Evolutionary conservation across 2,113 vertebrate genomes (phyloP).

Genomic region (Speoplatyrhinus poulsoni): DNA sequence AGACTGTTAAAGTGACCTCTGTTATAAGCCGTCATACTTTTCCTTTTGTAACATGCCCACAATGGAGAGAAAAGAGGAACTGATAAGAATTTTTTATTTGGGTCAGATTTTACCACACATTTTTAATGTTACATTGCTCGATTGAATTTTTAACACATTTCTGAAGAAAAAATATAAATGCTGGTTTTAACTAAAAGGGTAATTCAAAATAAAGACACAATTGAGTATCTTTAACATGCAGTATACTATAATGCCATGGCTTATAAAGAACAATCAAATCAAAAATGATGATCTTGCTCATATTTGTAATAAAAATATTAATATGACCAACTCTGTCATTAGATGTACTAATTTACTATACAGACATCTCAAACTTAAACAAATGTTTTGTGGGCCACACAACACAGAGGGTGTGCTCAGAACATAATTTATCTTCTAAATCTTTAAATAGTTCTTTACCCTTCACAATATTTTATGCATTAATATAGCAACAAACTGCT

Average conservation of each 20-base stretch:
- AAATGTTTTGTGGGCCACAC: no score
- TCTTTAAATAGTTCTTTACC: no score
- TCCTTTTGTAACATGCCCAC: constrained; percentile 17
- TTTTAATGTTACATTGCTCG: no score
- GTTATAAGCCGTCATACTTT: constrained; percentile 31
- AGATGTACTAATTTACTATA: no score
- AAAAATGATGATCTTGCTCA: background rate
- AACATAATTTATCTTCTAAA: no score
- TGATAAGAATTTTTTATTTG: constrained; percentile 16
- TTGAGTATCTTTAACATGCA: no score
- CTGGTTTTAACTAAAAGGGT: constrained; percentile 13
- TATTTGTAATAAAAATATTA: constrained; percentile 22
- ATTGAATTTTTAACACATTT: no score
- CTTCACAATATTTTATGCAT: no score
- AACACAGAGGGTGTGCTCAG: no score
- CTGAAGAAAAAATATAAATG: background rate
- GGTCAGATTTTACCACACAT: constrained; percentile 3
- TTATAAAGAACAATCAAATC: background rate
- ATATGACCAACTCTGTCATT: no score
- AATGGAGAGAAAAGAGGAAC: constrained; percentile 12
- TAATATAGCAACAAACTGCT: background rate
- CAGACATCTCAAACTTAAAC: no score
- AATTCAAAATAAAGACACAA: no score
- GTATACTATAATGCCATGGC: constrained; percentile 1
- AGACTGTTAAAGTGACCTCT: constrained; percentile 1